These are phyloP conservation scores for Lutjanus argentimaculatus DNA, from an alignment of 2,797 vertebrate genomes.

Conservation along the genomic window DNA sequence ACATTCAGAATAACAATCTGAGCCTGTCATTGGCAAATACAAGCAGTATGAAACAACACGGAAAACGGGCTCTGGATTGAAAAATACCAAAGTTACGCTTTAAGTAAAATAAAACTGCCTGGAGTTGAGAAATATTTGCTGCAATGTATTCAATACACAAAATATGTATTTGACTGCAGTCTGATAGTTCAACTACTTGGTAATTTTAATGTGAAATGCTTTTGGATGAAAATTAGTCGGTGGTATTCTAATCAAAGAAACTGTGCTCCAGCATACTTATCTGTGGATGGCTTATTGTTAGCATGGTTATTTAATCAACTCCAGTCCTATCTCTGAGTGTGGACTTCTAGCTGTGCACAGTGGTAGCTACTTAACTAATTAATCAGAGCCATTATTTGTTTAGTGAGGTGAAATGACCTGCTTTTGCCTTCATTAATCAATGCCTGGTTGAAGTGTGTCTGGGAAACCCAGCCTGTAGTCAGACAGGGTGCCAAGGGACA, in stretches of 20 bases:
- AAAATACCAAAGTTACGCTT: no score
- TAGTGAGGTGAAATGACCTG: conserved; percentile 62
- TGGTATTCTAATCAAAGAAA: conserved; percentile 29
- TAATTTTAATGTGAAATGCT: conserved; percentile 8
- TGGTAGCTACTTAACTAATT: conserved; percentile 63
- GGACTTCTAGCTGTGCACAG: conserved; percentile 44
- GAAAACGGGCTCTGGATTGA: no score
- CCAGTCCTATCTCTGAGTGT: conserved; percentile 8
- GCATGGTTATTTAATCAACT: conserved; percentile 36
- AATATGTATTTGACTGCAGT: not conserved
- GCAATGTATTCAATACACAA: conserved; percentile 10
- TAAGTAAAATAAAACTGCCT: conserved; percentile 2
- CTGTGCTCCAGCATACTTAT: not conserved
- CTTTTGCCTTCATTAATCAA: conserved; percentile 65
- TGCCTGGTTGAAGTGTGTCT: conserved; percentile 33
- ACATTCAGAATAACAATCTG: no score
- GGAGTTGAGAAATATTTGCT: conserved; percentile 18
- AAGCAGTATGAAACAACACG: no score
- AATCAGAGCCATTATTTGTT: conserved; percentile 68
- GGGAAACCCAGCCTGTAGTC: conserved; percentile 17
- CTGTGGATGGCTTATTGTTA: conserved; percentile 4
- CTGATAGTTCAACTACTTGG: conserved; percentile 1
- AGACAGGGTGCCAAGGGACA: conserved; percentile 11
- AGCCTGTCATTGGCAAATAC: no score
- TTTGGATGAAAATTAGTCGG: conserved; percentile 25